Evolutionary conservation across 2,797 vertebrate species (phyloP), one percentile per base, ranked within the genome.

Genomic region (Rachycentron canadum): DNA sequence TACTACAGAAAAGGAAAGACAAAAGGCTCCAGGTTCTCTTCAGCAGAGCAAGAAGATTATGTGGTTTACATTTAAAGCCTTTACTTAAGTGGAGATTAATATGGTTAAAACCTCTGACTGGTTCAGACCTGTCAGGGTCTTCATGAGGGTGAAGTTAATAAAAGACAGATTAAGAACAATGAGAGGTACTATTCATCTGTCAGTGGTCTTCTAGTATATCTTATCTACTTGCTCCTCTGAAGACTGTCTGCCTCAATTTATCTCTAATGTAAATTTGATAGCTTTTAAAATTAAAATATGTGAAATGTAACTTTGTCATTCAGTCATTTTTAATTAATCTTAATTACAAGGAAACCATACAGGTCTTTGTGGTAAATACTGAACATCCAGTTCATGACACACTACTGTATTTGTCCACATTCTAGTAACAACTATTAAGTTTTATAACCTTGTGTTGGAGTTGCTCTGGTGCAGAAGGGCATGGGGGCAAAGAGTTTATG

Each of bases 71-170:
- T 45, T 69, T 72, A 78, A 79, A 73, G 41, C 13, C 0, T 43
- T 40, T 5, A 14, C 19, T 76, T 78, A 66, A 75, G 26, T 41
- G 21, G 32, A 60, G 40, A 75, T 75, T 67, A 57, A 41, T 56
- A 17, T 56, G 28, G 23, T 69, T 67, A 43, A 60, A 45, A 59
- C 34, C 53, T n/a, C 4, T 8, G 21, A 5, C n/a, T 52, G 50
- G 43, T 41, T 56, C 1, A 1, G 70, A 26, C 2, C 50, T 41
- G 26, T 36, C 21, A 34, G 25, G 23, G 11, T 66, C 50, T 17
- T 45, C 17, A 55, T 40, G 28, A 4, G 50, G 32, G 36, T 55
- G 11, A 65, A 34, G 52, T 38, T 65, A 19, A 78, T 43, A 28
- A n/a, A 34, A 66, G 32, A 56, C 9, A 36, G 50, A 40, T 63